These are phyloP conservation scores for Nysson spinosus DNA, from an alignment of 2,888 invertebrate species.

Conservation along the genomic window DNA sequence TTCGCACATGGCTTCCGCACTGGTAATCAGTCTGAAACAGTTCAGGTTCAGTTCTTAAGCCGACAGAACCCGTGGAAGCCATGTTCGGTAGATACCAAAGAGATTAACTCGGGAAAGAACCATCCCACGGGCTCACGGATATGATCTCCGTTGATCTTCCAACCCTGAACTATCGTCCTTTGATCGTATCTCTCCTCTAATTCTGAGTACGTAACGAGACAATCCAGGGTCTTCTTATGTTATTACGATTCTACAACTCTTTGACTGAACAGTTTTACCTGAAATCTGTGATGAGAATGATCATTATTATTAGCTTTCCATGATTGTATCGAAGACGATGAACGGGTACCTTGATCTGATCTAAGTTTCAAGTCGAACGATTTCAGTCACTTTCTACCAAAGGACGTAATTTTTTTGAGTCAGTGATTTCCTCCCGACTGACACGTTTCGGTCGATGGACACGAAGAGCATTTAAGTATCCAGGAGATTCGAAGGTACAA, in stretches of 20 bases:
- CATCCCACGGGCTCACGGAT: conserved; percentile 54
- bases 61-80: conserved; percentile 50
- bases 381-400: conserved; percentile 26
- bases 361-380: conserved; percentile 1
- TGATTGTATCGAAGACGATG: no score
- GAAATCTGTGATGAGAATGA: no score
- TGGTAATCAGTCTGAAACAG: conserved; percentile 25
- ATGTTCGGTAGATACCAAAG: conserved; percentile 54
- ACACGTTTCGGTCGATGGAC: conserved; percentile 47
- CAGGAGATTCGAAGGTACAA: conserved; percentile 43
- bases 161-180: conserved; percentile 34
- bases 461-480: conserved; percentile 52
- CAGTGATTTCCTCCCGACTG: conserved; percentile 27
- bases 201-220: conserved; percentile 16
- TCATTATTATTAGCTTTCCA: no score
- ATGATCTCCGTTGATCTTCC: conserved; percentile 51
- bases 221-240: background rate
- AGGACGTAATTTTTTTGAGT: conserved; percentile 23
- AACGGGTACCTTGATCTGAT: background rate
- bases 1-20: background rate
- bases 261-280: background rate
- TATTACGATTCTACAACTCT: background rate
- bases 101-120: conserved; percentile 60
- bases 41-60: conserved; percentile 52
- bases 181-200: conserved; percentile 36